These are phyloP conservation scores for Rhyzopertha dominica DNA, from an alignment of 1,140 invertebrate species.

Conservation along the genomic window DNA sequence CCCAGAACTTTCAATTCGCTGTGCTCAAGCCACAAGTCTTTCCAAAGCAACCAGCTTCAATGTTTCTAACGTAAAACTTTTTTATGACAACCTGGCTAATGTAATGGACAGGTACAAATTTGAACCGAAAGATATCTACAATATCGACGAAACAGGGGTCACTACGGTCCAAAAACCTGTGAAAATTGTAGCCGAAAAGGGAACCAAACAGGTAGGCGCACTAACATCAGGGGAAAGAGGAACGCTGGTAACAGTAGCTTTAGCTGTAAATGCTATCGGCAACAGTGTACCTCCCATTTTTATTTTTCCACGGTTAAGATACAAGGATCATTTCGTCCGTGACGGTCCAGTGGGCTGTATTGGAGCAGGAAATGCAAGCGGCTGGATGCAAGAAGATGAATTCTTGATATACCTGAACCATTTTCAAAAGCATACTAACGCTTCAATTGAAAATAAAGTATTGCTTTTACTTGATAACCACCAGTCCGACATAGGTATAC, in stretches of 20 bases:
- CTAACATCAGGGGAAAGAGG: constrained; percentile 45
- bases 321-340: constrained; percentile 33
- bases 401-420: constrained; percentile 36
- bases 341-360: constrained; percentile 29
- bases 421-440: constrained; percentile 32
- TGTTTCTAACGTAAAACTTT: constrained; percentile 29
- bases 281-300: constrained; percentile 44
- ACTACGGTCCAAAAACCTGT: constrained; percentile 45
- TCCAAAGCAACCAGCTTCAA: constrained; percentile 42
- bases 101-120: constrained; percentile 33
- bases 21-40: constrained; percentile 43
- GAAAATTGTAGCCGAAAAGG: constrained; percentile 35
- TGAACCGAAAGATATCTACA: constrained; percentile 38
- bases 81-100: constrained; percentile 36
- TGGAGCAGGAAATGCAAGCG: constrained; percentile 20
- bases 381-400: constrained; percentile 26
- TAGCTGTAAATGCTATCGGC: constrained; percentile 38
- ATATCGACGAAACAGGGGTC: constrained; percentile 46
- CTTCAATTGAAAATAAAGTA: too few relatives aligned
- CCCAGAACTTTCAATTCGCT: constrained; percentile 14
- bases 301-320: constrained; percentile 41
- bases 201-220: constrained; percentile 43
- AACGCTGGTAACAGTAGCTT: constrained; percentile 40
- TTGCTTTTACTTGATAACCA: constrained; percentile 38
- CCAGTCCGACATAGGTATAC: constrained; percentile 32